Base-by-base conservation (phyloP, 2,797 vertebrate species). In the Brachymystax lenok region DNA sequence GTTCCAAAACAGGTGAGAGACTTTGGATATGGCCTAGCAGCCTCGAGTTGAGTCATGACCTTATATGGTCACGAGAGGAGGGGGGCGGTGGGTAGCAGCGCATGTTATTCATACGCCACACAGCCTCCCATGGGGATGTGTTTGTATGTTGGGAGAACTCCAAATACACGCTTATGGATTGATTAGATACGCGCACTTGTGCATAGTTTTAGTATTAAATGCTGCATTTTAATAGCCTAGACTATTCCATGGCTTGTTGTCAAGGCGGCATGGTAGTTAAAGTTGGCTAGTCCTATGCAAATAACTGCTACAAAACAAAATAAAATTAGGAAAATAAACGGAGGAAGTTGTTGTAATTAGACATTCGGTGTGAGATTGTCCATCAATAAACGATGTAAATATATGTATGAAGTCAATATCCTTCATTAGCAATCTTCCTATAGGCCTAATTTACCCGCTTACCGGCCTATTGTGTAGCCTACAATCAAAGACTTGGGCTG, bases 1-100 rank as follows among this genome's bases (percentile, higher is more conserved):
- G 81, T 99, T 99, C 93, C 94, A 95, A 87, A 96, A 97, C 96
- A 98, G 97, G 97, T 98, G 96, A 98, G 96, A 98, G 90, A 91
- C 85, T 90, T 88, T 74, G 88, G 84, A 87, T 87, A 28, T 90
- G 88, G 87, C 86, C 84, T 78, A 84, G 50, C 86, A 87, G 86
- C 83, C 86, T 88, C 87, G 83, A 87, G 77, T 85, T 88, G 88
- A 90, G 78, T 85, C 89, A 67, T 89, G 88, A 75, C 94, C 92
- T 84, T 92, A 92, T 91, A 92, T 90, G 90, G 94, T 83, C 87
- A 90, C 75, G 86, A 88, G 87, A 86, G 90, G 91, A 92, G 93
- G 93, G 90, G 92, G 92, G 78, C 78, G 46, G 81, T 52, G 75
- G 79, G 85, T 69, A 56, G 21, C 59, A 78, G 84, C 86, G 80